Evolutionary conservation across 2,797 vertebrate genomes (phyloP), one percentile per base, ranked within the genome.

Genomic region (Peromyscus melanophrys): DNA sequence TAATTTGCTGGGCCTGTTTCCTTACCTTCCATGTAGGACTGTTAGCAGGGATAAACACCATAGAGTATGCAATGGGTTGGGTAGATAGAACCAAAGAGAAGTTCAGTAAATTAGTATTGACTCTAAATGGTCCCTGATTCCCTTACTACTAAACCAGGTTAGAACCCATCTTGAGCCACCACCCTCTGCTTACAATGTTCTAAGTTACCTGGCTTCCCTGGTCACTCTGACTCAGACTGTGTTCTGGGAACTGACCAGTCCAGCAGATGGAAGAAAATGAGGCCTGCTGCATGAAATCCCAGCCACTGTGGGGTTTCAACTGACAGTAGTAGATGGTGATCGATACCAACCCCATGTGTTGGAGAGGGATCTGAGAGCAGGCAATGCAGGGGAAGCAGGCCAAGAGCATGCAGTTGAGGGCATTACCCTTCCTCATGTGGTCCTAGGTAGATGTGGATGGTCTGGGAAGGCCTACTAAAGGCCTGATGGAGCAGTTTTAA

Each of bases 231-330:
- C 29, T 65, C 37, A n/a, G 34, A 13, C 63, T n/a, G n/a, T 19
- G 31, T 57, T 63, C 71, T 55, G 46, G n/a, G 21, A 55, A 61
- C 4, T 16, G 49, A 29, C 43, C 43, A 59, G 31, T 31, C 0
- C 4, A 29, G 21, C 52, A 40, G 8, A n/a, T 43, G 40, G 40
- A 89, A 27, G 19, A 49, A 61, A 67, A 6, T 2, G 6, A 4
- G 29, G 14, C 7, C 61, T 46, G 5, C 37, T 37, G 2, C 67
- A 52, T 52, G 49, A 52, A 52, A 27, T 34, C 16, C 40, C 8
- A 14, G 29, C 34, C 21, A 1, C 34, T 57, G 0, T 0, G 61
- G 61, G 29, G 12, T 2, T 12, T n/a, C 29, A 37, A 34, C n/a
- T 49, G 59, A 69, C 25, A 8, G n/a, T 13, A 21, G 31, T 29